phyloP scores from a whole-genome alignment of 2,113 vertebrate species.

The Gopherus evgoodei region DNA sequence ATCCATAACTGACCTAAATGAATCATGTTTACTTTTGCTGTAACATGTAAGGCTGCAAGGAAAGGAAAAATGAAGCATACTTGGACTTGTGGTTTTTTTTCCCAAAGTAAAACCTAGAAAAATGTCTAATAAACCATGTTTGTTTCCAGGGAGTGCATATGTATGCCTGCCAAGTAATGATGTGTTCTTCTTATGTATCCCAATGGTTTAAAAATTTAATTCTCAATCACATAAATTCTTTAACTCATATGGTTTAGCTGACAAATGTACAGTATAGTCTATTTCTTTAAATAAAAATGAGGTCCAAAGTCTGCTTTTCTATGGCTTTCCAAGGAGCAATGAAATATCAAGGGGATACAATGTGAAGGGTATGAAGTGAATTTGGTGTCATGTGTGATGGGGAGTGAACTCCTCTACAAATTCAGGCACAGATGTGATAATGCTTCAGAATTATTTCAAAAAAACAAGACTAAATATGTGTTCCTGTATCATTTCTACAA shows the following conservation, averaged over 20 bases:
- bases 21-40: background rate
- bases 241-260: background rate
- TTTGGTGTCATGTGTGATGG: background rate
- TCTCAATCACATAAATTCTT: background rate
- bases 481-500: background rate
- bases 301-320: background rate
- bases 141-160: background rate
- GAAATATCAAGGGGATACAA: background rate
- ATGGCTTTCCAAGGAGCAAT: accelerated
- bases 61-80: background rate
- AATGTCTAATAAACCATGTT: background rate
- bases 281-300: background rate
- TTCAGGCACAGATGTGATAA: background rate
- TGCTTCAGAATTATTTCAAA: background rate
- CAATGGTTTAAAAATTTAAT: background rate
- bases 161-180: background rate
- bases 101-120: background rate
- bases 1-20: background rate
- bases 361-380: background rate
- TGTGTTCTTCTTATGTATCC: background rate
- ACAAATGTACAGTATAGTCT: background rate
- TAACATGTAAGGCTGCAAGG: background rate
- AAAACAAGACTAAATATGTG: background rate
- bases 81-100: background rate
- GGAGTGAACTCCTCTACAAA: background rate